Evolutionary conservation across 2,888 invertebrate species (phyloP).

Genomic region (Plebejus argus): DNA sequence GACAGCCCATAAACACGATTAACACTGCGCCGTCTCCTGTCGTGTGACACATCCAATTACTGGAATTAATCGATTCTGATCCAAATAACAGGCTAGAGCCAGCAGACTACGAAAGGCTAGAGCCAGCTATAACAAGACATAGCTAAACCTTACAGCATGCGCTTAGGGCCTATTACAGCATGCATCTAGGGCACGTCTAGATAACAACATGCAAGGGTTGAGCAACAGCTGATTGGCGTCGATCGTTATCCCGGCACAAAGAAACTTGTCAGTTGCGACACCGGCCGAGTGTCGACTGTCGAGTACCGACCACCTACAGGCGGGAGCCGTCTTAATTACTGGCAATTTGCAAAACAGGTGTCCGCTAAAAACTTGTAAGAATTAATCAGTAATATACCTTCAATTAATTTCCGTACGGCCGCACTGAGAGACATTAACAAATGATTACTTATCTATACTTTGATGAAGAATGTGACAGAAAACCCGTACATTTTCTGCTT

Average conservation of each 20-base stretch:
- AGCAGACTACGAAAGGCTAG: too few relatives aligned
- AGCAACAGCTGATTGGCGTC: slow-evolving; percentile 5
- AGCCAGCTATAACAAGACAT: not conserved
- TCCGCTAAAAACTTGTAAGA: not conserved
- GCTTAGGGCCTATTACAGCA: not conserved
- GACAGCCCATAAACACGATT: not conserved
- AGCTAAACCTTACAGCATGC: not conserved
- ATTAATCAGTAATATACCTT: not conserved
- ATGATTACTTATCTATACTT: too few relatives aligned
- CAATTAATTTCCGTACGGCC: not conserved
- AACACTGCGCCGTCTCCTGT: not conserved
- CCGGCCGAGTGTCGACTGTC: not conserved
- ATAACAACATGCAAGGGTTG: slow-evolving; percentile 7
- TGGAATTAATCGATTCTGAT: not conserved
- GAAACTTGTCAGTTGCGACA: slow-evolving; percentile 8
- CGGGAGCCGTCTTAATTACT: slow-evolving; percentile 9
- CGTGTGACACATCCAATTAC: slow-evolving; percentile 14
- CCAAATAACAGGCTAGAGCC: slow-evolving; percentile 3
- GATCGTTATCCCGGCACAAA: slow-evolving; percentile 7
- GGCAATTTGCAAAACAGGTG: not conserved
- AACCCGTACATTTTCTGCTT: too few relatives aligned
- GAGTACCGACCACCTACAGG: slow-evolving; percentile 5
- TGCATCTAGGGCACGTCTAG: not conserved
- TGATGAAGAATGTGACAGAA: too few relatives aligned
- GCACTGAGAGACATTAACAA: too few relatives aligned